Evolutionary conservation across 1,140 invertebrate species (phyloP).

Genomic region (Gonatopus flavifemur): DNA sequence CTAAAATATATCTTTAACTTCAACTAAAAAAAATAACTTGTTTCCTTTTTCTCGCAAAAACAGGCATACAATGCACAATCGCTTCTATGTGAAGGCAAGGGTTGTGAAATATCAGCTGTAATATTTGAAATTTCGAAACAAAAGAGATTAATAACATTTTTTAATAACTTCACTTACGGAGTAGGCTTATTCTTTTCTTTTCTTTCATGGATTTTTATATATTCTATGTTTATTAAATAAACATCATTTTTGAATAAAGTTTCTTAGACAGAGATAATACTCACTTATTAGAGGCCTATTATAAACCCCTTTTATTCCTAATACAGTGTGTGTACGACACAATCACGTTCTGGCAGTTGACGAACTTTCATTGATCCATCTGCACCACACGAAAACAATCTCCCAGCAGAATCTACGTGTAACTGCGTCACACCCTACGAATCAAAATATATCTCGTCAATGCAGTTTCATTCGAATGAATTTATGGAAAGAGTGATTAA

Average conservation of each 20-base stretch:
- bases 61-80: no score
- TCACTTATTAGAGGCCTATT: constrained; percentile 30
- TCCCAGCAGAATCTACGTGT: constrained; percentile 79
- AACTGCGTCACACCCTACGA: constrained; percentile 88
- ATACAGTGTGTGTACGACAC: constrained; percentile 54
- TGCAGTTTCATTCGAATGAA: not conserved
- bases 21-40: no score
- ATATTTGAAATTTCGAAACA: no score
- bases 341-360: constrained; percentile 77
- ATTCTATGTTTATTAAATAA: no score
- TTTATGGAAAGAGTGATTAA: not conserved
- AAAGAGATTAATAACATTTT: constrained; percentile 12
- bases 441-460: not conserved
- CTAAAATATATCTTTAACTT: constrained; percentile 7
- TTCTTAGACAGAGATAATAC: constrained; percentile 11
- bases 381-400: constrained; percentile 96
- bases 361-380: constrained; percentile 98
- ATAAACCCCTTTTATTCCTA: constrained; percentile 33
- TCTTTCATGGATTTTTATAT: no score
- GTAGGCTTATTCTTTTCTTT: no score
- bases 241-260: no score
- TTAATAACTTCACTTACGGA: no score
- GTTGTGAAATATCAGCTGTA: no score
- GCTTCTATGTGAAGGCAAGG: no score
- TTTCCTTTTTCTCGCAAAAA: no score